Base-by-base conservation (phyloP, 2,888 invertebrate genomes). In the Tetheella fluctuosa region DNA sequence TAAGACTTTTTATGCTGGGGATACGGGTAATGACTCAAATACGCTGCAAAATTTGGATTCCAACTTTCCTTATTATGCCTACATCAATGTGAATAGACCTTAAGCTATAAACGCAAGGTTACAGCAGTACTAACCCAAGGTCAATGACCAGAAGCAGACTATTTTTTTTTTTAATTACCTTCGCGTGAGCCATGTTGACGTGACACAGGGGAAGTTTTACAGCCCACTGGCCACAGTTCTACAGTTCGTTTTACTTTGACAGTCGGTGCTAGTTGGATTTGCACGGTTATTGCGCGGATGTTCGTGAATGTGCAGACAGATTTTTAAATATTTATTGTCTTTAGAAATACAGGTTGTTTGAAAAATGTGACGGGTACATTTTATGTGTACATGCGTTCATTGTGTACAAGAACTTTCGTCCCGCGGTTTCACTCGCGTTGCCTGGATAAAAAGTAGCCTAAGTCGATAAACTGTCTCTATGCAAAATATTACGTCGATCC, bases 171-270 rank as follows among this genome's bases (percentile, higher is more conserved):
- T 76, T 73, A 71, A 76, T 77, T 77, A 71, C 68, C 64, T 58
- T 76, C 69, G 76, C 77, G 76, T 76, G 78, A 7, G 30, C 74
- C 69, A 65, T 61, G 30, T 57, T 76, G 28, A 65, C 77, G 76
- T 73, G 77, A 75, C 76, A 69, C 58, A 71, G 67, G 77, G 70
- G 68, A 74, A 70, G 70, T 67, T 74, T 74, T 65, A 75, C 73
- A 63, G 62, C 67, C 65, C 62, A 60, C 65, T 58, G 61, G 69
- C 54, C 65, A 64, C 69, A 63, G 65, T 69, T 64, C 57, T 69
- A 70, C 69, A 68, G 72, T 76, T 72, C 73, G 65, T 70, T 76
- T 68, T 69, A 59, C 62, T 74, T 76, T 72, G 77, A 72, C 75
- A 68, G 64, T 61, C 53, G 57, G 7, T 1, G 17, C 6, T 39